These are phyloP conservation scores for Ricordea florida DNA, from an alignment of 92 coral and sea anemone species.

Conservation along the genomic window DNA sequence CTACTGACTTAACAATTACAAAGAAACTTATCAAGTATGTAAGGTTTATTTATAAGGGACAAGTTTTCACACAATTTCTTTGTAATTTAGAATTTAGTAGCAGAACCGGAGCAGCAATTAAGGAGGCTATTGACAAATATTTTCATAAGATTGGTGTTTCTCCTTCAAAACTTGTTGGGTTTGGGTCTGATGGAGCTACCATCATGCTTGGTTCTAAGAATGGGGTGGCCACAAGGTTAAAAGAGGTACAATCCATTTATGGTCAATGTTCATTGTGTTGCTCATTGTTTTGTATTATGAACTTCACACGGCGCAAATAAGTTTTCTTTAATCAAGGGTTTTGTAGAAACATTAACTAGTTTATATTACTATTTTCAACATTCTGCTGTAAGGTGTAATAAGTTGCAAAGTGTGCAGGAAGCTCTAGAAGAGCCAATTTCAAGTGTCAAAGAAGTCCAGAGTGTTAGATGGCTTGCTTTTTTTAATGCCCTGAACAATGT, in stretches of 20 bases:
- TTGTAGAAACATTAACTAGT: neutral
- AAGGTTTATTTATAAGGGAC: too few relatives aligned
- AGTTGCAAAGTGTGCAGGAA: slow-evolving; percentile 5
- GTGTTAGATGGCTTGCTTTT: neutral
- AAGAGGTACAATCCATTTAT: neutral
- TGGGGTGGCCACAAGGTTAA: neutral
- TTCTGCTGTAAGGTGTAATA: slow-evolving; percentile 8
- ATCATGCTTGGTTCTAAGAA: too few relatives aligned
- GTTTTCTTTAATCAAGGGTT: too few relatives aligned
- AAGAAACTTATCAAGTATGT: neutral
- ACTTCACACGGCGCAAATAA: neutral
- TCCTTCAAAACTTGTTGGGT: too few relatives aligned
- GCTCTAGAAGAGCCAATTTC: neutral
- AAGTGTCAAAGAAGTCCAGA: neutral
- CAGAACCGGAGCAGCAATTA: neutral
- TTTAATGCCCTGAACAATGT: neutral
- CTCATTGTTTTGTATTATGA: neutral
- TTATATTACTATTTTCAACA: slow-evolving; percentile 6
- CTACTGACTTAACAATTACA: neutral
- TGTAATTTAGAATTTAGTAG: neutral
- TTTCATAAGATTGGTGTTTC: neutral
- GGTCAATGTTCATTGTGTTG: too few relatives aligned
- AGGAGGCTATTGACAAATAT: neutral
- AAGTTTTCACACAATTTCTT: neutral
- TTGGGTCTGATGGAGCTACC: too few relatives aligned